Evolutionary conservation across 2,113 vertebrate genomes (phyloP).

Genomic region (Elaphurus davidianus): DNA sequence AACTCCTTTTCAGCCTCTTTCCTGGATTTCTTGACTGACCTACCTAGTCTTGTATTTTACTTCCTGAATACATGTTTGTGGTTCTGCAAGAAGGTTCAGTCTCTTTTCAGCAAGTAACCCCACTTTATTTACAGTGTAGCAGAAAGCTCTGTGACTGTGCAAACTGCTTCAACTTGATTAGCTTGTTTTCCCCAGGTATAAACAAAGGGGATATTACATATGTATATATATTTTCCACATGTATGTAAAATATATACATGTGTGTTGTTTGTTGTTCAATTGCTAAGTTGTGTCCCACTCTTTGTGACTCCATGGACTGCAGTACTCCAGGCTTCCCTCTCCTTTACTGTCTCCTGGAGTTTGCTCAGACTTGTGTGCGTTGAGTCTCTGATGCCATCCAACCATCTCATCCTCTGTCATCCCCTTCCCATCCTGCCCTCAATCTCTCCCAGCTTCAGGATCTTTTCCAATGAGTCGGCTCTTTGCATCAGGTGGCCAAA

Average conservation of each 20-base stretch:
- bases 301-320: background rate
- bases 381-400: background rate
- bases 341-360: background rate
- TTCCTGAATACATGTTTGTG: background rate
- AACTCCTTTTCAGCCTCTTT: background rate
- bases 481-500: background rate
- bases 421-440: background rate
- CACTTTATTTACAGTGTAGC: background rate
- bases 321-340: background rate
- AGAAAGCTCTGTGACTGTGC: background rate
- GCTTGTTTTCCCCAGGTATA: background rate
- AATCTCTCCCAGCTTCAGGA: background rate
- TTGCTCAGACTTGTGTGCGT: background rate
- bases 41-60: constrained; percentile 37
- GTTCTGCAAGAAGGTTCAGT: background rate
- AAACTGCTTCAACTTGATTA: background rate
- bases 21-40: background rate
- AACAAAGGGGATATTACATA: background rate
- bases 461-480: background rate
- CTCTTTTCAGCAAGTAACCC: background rate
- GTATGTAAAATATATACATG: background rate
- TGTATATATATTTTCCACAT: background rate
- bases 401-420: background rate
- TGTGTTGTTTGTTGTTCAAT: background rate
- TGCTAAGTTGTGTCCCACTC: background rate